Conservation (phyloP, 2,888 invertebrate species). For the Blera fallax region DNA sequence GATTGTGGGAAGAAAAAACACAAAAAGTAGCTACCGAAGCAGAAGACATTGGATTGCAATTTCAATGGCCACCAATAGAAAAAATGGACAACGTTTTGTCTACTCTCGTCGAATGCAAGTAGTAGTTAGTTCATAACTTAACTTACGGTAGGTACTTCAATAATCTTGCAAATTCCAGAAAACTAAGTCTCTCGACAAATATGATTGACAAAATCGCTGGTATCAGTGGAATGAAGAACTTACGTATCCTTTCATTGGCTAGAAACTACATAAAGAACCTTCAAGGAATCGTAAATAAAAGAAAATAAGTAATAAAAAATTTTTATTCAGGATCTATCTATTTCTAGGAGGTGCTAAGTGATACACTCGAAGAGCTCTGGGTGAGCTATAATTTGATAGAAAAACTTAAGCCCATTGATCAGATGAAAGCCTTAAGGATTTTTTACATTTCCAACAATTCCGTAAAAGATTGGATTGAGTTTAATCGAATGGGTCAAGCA, state of each 20-base stretch:
- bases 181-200: constrained; percentile 95
- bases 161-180: constrained; percentile 82
- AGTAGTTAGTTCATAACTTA: background rate
- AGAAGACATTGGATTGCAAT: constrained; percentile 90
- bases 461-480: constrained; percentile 95
- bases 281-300: constrained; percentile 86
- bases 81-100: constrained; percentile 95
- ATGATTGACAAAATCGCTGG: constrained; percentile 96
- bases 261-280: constrained; percentile 95
- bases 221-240: constrained; percentile 90
- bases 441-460: constrained; percentile 92
- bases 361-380: constrained; percentile 96
- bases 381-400: constrained; percentile 96
- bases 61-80: constrained; percentile 96
- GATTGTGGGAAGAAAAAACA: constrained; percentile 91
- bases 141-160: background rate
- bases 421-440: constrained; percentile 90
- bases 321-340: background rate
- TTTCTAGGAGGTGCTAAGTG: constrained; percentile 89
- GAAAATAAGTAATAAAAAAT: background rate
- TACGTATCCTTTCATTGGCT: constrained; percentile 92
- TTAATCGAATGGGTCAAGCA: constrained; percentile 89
- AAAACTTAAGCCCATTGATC: constrained; percentile 93
- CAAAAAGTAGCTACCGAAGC: constrained; percentile 86
- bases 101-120: constrained; percentile 89